Evolutionary conservation across 2,797 vertebrate species (phyloP).

Genomic region (Telmatherina bonti): DNA sequence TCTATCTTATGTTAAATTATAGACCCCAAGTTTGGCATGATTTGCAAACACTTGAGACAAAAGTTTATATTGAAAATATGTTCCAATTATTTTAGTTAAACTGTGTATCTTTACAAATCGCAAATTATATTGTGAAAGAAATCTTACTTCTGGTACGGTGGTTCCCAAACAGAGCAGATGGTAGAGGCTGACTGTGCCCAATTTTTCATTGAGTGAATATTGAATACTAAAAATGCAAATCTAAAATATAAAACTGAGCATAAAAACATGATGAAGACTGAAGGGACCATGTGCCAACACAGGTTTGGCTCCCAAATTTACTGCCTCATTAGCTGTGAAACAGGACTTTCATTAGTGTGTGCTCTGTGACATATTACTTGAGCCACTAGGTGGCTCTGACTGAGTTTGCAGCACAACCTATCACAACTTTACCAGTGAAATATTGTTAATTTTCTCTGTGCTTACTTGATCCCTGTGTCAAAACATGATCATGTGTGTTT

Average conservation of each 20-base stretch:
- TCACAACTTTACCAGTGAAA: slow-evolving; percentile 46
- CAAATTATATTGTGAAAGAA: slow-evolving; percentile 4
- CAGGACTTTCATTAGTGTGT: slow-evolving; percentile 38
- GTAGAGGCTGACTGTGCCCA: slow-evolving; percentile 4
- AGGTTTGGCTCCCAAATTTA: slow-evolving; percentile 40
- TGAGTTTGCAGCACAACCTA: slow-evolving; percentile 39
- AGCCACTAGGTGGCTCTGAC: slow-evolving; percentile 52
- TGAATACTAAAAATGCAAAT: slow-evolving; percentile 26
- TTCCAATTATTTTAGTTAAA: slow-evolving; percentile 15
- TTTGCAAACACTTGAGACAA: slow-evolving; percentile 2
- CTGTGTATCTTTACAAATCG: slow-evolving; percentile 4
- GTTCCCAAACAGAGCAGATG: slow-evolving; percentile 16
- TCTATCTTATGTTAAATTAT: neutral
- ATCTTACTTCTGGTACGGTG: neutral
- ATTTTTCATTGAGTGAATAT: neutral
- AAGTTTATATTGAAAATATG: neutral
- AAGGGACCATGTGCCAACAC: slow-evolving; percentile 20
- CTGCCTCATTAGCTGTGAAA: slow-evolving; percentile 29
- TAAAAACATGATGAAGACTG: slow-evolving; percentile 27
- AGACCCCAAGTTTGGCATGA: neutral
- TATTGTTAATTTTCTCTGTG: slow-evolving; percentile 29
- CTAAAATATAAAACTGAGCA: slow-evolving; percentile 26
- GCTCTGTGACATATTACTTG: slow-evolving; percentile 46
- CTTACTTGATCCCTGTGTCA: slow-evolving; percentile 42
- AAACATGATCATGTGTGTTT: slow-evolving; percentile 21